Conservation (phyloP, 2,888 invertebrate species). For the Stenodema calcarata region DNA sequence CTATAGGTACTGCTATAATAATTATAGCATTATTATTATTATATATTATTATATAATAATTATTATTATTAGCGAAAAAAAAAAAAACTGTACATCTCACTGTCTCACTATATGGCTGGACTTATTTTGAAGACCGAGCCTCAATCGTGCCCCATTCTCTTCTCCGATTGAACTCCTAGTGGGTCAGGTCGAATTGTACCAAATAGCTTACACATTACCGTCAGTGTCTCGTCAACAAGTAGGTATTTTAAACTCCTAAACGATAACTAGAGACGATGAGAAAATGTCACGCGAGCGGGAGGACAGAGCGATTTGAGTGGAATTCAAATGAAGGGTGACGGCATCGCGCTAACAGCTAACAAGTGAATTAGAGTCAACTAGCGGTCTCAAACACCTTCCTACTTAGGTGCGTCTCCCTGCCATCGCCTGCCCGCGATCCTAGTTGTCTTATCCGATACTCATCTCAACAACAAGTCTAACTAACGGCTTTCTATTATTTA, state of each 20-base stretch:
- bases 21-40: too few species aligned
- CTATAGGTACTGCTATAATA: too few species aligned
- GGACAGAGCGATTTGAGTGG: constrained; percentile 6
- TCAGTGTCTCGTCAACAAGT: too few species aligned
- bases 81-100: too few species aligned
- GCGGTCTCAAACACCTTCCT: constrained; percentile 15
- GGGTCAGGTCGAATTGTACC: too few species aligned
- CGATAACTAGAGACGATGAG: not conserved
- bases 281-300: not conserved
- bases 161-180: too few species aligned
- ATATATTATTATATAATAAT: too few species aligned
- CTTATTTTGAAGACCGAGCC: too few species aligned
- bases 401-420: not conserved
- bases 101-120: too few species aligned
- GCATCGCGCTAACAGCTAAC: constrained; percentile 2
- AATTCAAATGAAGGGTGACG: constrained; percentile 30
- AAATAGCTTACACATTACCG: too few species aligned
- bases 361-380: constrained; percentile 19
- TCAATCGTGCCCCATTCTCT: too few species aligned
- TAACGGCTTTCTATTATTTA: not conserved
- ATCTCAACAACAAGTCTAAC: not conserved
- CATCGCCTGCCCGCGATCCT: not conserved
- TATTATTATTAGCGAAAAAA: too few species aligned
- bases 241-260: not conserved
- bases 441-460: not conserved